Evolutionary conservation across 1,140 invertebrate genomes (phyloP), one percentile per base, ranked within the genome.

Genomic region (Caenorhabditis tropicalis): DNA sequence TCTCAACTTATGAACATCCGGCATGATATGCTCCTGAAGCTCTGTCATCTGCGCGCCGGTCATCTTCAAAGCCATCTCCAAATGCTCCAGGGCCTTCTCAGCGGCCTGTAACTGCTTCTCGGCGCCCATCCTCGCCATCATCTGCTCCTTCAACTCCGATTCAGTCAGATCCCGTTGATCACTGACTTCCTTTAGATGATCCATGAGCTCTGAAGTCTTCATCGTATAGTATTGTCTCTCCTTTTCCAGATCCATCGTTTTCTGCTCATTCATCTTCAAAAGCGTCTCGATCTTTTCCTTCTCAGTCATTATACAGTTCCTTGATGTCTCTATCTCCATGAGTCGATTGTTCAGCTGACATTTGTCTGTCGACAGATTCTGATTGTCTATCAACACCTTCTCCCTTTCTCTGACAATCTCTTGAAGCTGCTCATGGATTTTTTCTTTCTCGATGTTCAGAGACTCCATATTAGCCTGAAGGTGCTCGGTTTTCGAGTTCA

Each of bases 121-220:
- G 4, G 89, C 89, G 16, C 86, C 89, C 6, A 88, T 36, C 16
- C 89, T 29, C 1, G 89, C 89, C 51, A 87, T 79, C 60, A 90
- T 83, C 60, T 90, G 88, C 48, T 90, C 88, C 33, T 87, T 70
- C 31, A 90, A 83, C 74, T 90, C 89, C 0, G 83, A 56, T 81
- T 90, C 89, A 12, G 89, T 89, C 33, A 90, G 53, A 29, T 89
- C 89, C 70, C 90, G 89, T 79, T 90, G 89, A 39, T 89, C 86
- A 56, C 82, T 86, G 31, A 90, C 81, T 56, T 90, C 88, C 85
- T 89, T 60, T 24, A 89, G 86, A 81, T 83, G 48, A 65, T 60
- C 74, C 81, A 88, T 49, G 0, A 88, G 79, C 19, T 87, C 83
- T 1, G 82, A 46, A 5, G 87, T 88, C 39, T 88, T 81, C 49